Evolutionary conservation across 2,113 vertebrate genomes (phyloP).

Genomic region (Alligator mississippiensis): DNA sequence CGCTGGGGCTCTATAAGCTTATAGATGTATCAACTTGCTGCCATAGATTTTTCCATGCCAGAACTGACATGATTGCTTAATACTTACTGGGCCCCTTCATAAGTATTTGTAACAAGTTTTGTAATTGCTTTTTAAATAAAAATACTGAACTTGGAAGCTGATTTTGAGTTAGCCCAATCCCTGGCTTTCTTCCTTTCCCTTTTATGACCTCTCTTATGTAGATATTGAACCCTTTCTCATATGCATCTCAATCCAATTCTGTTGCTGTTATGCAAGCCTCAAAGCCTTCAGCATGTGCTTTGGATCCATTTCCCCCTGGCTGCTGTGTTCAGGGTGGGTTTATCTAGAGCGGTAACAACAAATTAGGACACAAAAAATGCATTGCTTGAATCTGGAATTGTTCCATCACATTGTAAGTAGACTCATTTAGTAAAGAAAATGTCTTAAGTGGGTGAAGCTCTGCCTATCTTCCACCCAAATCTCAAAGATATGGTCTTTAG

Average conservation of each 20-base stretch:
- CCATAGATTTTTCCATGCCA: background rate
- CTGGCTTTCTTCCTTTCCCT: constrained; percentile 61
- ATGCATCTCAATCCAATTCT: constrained; percentile 47
- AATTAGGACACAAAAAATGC: constrained; percentile 53
- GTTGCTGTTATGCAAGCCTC: constrained; percentile 66
- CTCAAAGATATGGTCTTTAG: constrained; percentile 39
- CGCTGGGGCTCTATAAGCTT: constrained; percentile 44
- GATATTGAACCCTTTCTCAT: constrained; percentile 53
- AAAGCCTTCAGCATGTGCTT: constrained; percentile 58
- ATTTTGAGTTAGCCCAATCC: constrained; percentile 52
- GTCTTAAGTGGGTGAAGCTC: constrained; percentile 70
- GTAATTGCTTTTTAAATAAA: constrained; percentile 60
- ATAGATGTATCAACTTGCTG: background rate
- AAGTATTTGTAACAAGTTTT: constrained; percentile 56
- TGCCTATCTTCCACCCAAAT: constrained; percentile 63
- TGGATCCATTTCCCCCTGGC: constrained; percentile 58
- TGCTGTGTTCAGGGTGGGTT: constrained; percentile 48
- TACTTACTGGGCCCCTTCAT: constrained; percentile 39
- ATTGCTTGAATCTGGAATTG: constrained; percentile 48
- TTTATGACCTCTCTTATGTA: constrained; percentile 70
- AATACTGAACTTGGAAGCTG: constrained; percentile 58
- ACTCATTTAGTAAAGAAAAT: constrained; percentile 58
- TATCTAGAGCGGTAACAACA: constrained; percentile 56
- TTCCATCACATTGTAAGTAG: constrained; percentile 65
- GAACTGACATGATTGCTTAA: constrained; percentile 51